Evolutionary conservation across 2,113 vertebrate species (phyloP).

Genomic region (Pelusios castaneus): DNA sequence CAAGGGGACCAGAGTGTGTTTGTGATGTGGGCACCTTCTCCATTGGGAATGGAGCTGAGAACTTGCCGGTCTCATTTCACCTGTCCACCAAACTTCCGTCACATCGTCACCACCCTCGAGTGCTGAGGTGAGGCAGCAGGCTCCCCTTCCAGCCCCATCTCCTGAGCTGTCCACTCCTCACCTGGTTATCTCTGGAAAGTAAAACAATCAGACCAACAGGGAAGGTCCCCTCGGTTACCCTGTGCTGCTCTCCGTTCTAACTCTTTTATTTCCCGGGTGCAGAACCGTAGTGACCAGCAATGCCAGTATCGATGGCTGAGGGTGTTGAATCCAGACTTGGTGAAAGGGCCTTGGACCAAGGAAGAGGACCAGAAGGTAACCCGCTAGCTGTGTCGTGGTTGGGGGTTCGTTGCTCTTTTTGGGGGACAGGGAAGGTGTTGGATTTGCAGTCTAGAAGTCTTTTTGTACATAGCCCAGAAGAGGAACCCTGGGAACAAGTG

Average conservation of each 20-base stretch:
- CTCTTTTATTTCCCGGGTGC: background rate
- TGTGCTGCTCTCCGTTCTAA: background rate
- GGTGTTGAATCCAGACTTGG: conserved; percentile 93
- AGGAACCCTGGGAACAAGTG: background rate
- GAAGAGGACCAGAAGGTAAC: conserved; percentile 96
- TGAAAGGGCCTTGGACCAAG: conserved; percentile 98
- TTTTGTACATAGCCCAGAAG: background rate
- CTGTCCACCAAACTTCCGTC: background rate
- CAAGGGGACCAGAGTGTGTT: background rate
- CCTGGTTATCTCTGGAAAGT: background rate
- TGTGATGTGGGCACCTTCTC: background rate
- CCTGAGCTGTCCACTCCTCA: background rate
- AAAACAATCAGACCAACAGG: background rate
- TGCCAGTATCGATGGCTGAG: conserved; percentile 97
- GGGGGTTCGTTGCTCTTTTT: background rate
- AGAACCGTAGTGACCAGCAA: conserved; percentile 95
- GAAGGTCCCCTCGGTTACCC: background rate
- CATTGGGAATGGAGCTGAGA: background rate
- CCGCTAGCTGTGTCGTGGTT: background rate
- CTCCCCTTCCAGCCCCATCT: background rate
- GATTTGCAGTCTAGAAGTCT: background rate
- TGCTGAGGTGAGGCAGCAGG: background rate
- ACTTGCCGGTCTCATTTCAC: background rate
- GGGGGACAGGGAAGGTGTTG: background rate
- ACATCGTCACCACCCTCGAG: background rate